These are phyloP conservation scores for Patella caerulea DNA, from an alignment of 2,888 invertebrate genomes.

Conservation along the genomic window DNA sequence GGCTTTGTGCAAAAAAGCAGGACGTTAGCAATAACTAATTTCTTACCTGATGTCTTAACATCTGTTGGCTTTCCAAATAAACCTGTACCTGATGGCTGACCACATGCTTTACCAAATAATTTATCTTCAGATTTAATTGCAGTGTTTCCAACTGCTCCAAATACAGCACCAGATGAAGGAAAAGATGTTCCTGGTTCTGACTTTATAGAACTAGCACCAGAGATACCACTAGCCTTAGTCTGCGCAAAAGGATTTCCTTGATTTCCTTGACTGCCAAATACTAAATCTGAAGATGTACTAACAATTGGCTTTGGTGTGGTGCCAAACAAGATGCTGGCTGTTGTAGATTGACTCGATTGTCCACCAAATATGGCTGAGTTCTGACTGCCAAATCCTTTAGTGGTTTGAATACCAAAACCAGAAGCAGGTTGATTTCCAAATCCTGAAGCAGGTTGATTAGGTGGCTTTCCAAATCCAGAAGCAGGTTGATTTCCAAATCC, in stretches of 20 bases:
- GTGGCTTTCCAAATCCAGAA: not conserved
- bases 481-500: not conserved
- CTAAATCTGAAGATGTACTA: too few species aligned
- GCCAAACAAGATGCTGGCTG: too few species aligned
- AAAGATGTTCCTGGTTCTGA: not conserved
- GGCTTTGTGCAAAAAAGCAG: too few species aligned
- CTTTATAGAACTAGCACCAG: not conserved
- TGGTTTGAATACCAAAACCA: slow-evolving; percentile 11
- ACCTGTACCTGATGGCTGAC: too few species aligned
- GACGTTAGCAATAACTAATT: too few species aligned
- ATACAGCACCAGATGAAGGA: slow-evolving; percentile 13
- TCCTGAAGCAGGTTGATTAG: not conserved
- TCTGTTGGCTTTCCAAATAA: slow-evolving; percentile 17
- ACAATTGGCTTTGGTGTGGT: too few species aligned
- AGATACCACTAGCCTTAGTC: not conserved
- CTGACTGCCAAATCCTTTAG: not conserved
- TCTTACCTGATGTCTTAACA: not conserved
- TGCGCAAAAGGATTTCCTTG: not conserved
- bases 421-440: not conserved
- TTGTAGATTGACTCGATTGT: not conserved
- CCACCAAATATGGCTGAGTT: slow-evolving; percentile 3
- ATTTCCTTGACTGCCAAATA: too few species aligned
- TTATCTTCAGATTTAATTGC: not conserved
- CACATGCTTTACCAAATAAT: not conserved
- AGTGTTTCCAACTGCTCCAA: not conserved